phyloP scores from a whole-genome alignment of 2,888 invertebrate species.

The Brachylomia viminalis region DNA sequence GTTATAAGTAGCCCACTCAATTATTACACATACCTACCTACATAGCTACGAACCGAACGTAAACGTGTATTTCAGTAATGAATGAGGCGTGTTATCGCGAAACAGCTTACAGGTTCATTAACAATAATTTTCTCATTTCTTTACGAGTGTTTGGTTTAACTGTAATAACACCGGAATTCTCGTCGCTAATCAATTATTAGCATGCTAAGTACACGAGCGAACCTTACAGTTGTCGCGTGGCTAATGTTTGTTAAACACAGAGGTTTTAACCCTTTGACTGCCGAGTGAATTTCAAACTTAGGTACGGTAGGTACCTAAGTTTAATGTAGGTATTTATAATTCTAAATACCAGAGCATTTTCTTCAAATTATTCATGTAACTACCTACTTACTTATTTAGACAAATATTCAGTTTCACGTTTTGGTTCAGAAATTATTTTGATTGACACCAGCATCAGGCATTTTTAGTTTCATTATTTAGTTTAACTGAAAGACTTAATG shows the following conservation, averaged over 20 bases:
- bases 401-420: not conserved
- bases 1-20: not conserved
- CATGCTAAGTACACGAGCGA: conserved; percentile 58
- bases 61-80: conserved; percentile 24
- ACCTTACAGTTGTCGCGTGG: conserved; percentile 69
- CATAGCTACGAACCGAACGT: conserved; percentile 13
- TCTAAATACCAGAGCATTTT: too few relatives aligned
- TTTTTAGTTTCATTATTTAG: not conserved
- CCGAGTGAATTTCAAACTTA: not conserved
- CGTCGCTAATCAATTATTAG: conserved; percentile 48
- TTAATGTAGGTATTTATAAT: too few relatives aligned
- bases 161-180: conserved; percentile 61
- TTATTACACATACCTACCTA: not conserved
- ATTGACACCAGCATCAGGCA: not conserved
- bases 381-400: not conserved
- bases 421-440: not conserved
- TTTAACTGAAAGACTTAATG: not conserved
- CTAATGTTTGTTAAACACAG: conserved; percentile 73
- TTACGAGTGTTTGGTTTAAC: conserved; percentile 58
- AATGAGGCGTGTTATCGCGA: conserved; percentile 49
- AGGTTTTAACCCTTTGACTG: conserved; percentile 56
- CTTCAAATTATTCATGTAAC: too few relatives aligned
- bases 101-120: conserved; percentile 48
- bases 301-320: too few relatives aligned
- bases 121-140: conserved; percentile 58